Conservation (phyloP, 2,113 vertebrate genomes). For the Lagopus muta region DNA sequence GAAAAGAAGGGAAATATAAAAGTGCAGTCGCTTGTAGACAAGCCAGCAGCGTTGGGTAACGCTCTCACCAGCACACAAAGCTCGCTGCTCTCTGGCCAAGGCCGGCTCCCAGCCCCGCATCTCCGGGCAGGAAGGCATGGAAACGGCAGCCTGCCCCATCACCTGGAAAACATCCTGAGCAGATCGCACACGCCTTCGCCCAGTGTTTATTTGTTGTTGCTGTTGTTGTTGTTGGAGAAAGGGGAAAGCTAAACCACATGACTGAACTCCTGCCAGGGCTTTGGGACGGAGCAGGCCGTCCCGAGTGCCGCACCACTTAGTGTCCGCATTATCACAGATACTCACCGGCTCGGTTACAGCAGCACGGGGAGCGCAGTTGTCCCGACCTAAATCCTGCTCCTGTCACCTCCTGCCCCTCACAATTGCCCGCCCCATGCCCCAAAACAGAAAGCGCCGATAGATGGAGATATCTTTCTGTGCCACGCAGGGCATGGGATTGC, state of each 20-base stretch:
- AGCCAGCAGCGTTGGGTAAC: slow-evolving; percentile 77
- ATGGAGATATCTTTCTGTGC: not conserved
- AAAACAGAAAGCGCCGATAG: not conserved
- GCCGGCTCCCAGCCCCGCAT: not conserved
- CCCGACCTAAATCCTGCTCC: slow-evolving; percentile 72
- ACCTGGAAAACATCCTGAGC: slow-evolving; percentile 68
- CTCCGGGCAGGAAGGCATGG: not conserved
- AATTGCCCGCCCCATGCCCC: not conserved
- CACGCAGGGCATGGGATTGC: rapidly evolving
- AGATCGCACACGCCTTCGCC: slow-evolving; percentile 20
- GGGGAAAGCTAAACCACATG: slow-evolving; percentile 68
- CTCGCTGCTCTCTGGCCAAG: slow-evolving; percentile 40
- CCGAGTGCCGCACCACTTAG: slow-evolving; percentile 61
- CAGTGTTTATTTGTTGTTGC: slow-evolving; percentile 56
- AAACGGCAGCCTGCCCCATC: slow-evolving; percentile 29
- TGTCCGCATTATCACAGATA: slow-evolving; percentile 66
- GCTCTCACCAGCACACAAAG: slow-evolving; percentile 65
- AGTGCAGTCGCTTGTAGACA: slow-evolving; percentile 75
- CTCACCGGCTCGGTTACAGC: slow-evolving; percentile 65
- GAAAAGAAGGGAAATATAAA: slow-evolving; percentile 84
- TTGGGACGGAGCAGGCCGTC: slow-evolving; percentile 63
- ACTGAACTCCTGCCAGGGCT: slow-evolving; percentile 68
- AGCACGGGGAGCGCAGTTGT: slow-evolving; percentile 50
- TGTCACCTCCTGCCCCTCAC: slow-evolving; percentile 45
- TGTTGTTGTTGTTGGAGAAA: slow-evolving; percentile 63